Percentiles rank a stretch among this genome's conserved stretches.
Conservation (phyloP, 2,888 invertebrate genomes). For the Alloscopus bannaensis region DNA sequence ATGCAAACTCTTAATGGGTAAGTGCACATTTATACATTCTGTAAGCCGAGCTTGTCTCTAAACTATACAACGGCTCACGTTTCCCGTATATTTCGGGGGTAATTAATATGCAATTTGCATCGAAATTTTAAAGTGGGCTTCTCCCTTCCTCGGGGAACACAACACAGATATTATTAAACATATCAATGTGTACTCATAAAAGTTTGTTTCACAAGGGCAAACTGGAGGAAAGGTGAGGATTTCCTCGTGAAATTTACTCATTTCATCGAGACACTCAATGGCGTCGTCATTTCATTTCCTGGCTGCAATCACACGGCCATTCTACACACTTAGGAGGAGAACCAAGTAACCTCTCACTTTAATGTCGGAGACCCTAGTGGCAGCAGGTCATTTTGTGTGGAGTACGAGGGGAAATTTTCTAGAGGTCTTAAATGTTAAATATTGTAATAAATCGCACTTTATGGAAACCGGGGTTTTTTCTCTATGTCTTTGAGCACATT, state of each 20-base stretch:
- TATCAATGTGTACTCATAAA: no score
- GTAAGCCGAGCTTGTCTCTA: no score
- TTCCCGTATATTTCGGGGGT: not conserved
- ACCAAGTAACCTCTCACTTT: no score
- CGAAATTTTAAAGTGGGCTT: slow-evolving; percentile 1
- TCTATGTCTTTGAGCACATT: slow-evolving; percentile 1
- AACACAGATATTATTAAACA: no score
- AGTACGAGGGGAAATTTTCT: not conserved
- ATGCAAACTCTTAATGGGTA: no score
- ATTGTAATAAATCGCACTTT: slow-evolving; percentile 27
- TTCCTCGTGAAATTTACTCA: slow-evolving; percentile 5
- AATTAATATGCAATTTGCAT: slow-evolving; percentile 34
- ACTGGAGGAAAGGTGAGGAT: not conserved
- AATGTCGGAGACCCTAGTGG: not conserved
- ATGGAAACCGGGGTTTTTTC: slow-evolving; percentile 2
- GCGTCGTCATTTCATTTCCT: slow-evolving; percentile 10
- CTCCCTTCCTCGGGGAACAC: no score
- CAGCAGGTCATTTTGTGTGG: not conserved
- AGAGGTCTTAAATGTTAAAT: slow-evolving; percentile 23
- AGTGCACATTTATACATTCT: no score
- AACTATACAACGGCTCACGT: no score
- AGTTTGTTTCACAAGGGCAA: not conserved
- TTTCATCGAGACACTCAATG: slow-evolving; percentile 1
- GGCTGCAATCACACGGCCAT: not conserved
- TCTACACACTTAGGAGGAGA: not conserved